These are phyloP conservation scores for Ranitomeya imitator DNA, from an alignment of 2,113 vertebrate genomes.

Conservation along the genomic window DNA sequence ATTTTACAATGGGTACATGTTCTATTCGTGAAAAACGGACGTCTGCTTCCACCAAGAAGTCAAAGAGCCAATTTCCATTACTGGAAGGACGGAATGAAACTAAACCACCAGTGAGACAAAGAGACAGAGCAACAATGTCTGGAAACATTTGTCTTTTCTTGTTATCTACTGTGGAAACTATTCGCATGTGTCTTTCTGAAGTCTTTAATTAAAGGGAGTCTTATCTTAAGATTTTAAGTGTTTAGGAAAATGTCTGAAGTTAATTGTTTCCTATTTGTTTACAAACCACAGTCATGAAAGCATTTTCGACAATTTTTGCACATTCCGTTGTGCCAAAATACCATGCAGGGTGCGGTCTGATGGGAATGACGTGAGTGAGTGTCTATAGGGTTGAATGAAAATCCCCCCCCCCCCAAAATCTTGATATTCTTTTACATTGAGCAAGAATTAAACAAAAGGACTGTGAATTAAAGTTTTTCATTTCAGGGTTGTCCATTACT, in stretches of 20 bases:
- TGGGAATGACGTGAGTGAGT: background rate
- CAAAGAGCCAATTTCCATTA: too few relatives aligned
- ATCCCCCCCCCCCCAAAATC: background rate
- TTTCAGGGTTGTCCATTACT: background rate
- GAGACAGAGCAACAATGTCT: background rate
- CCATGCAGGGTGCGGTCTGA: background rate
- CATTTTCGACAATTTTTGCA: background rate
- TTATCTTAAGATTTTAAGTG: background rate
- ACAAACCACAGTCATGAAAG: background rate
- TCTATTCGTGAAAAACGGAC: too few relatives aligned
- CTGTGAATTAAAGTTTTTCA: background rate
- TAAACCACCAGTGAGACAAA: too few relatives aligned
- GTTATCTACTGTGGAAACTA: constrained; percentile 23
- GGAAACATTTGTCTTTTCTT: constrained; percentile 1
- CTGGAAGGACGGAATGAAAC: too few relatives aligned
- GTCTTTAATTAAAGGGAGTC: background rate
- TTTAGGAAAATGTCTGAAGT: background rate
- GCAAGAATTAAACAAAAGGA: background rate
- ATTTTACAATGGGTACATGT: too few relatives aligned
- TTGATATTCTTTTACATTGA: background rate
- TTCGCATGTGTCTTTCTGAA: background rate
- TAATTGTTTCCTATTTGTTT: constrained; percentile 24
- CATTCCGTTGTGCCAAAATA: background rate
- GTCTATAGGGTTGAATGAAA: background rate
- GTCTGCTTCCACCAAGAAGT: too few relatives aligned